Conservation (phyloP, 2,797 vertebrate species). For the Gobionotothen gibberifrons region DNA sequence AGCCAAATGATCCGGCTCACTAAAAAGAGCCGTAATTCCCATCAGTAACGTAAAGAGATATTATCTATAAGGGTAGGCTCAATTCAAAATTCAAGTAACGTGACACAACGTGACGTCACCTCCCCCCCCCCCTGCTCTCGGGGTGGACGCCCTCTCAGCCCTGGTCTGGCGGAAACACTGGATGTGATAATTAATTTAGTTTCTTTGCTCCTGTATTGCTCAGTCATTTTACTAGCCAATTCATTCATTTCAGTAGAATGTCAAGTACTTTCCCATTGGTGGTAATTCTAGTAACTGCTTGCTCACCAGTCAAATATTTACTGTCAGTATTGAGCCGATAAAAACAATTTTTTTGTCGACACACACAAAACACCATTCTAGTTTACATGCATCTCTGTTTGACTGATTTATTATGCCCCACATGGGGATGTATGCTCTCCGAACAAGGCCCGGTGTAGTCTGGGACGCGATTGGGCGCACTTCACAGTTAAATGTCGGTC, state of each 20-base stretch:
- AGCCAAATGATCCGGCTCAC: too few relatives aligned
- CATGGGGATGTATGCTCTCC: constrained; percentile 43
- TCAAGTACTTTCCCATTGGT: constrained; percentile 23
- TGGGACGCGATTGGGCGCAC: constrained; percentile 59
- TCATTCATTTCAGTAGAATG: constrained; percentile 12
- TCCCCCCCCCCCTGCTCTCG: too few relatives aligned
- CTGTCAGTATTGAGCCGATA: constrained; percentile 20
- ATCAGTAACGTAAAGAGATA: too few relatives aligned
- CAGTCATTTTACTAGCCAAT: background rate
- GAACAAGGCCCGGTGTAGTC: constrained; percentile 52
- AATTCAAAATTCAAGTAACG: too few relatives aligned
- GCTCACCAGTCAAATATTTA: constrained; percentile 11
- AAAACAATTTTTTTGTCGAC: constrained; percentile 4
- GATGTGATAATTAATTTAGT: too few relatives aligned
- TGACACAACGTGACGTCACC: too few relatives aligned
- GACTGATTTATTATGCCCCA: constrained; percentile 34
- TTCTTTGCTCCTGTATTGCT: constrained; percentile 15
- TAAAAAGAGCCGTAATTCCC: too few relatives aligned
- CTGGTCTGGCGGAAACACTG: too few relatives aligned
- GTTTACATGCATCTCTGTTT: constrained; percentile 28
- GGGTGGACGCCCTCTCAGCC: too few relatives aligned
- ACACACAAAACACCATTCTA: constrained; percentile 8
- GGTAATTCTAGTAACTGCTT: constrained; percentile 11
- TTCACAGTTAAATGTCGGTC: constrained; percentile 69
- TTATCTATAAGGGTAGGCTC: too few relatives aligned